Evolutionary conservation across 2,113 vertebrate species (phyloP).

Genomic region (Leptosomus discolor): DNA sequence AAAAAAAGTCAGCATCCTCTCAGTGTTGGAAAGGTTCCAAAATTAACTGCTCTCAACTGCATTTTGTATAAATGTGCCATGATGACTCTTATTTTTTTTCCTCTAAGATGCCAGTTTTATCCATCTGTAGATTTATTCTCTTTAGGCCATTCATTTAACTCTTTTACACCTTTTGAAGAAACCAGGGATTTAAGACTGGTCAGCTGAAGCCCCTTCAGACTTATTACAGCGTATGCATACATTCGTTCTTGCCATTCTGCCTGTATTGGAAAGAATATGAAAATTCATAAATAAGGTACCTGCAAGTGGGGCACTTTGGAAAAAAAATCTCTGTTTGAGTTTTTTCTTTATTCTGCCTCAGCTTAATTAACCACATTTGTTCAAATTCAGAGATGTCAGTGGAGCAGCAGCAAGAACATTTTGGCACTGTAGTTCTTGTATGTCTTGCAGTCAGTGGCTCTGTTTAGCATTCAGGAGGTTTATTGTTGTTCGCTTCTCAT

Average conservation of each 20-base stretch:
- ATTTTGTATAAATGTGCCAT: neutral
- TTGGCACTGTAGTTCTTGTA: neutral
- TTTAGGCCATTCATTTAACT: neutral
- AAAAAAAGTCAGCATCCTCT: neutral
- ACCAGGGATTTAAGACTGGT: neutral
- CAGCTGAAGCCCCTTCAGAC: neutral
- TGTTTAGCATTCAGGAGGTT: constrained; percentile 14
- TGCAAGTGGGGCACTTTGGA: neutral
- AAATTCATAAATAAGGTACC: neutral
- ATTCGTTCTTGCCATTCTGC: neutral
- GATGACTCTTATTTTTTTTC: neutral
- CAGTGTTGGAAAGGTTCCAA: neutral
- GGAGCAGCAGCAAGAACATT: neutral
- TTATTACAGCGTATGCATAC: neutral
- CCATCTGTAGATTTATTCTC: neutral
- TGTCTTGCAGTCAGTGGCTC: neutral
- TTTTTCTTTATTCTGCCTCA: constrained; percentile 30
- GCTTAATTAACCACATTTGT: constrained; percentile 29
- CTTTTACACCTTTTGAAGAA: neutral
- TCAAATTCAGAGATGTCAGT: constrained; percentile 19
- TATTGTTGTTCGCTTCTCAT: constrained; percentile 1
- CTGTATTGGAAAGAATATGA: neutral
- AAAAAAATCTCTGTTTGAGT: neutral
- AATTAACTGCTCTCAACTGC: neutral
- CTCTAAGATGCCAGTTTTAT: neutral